Base-by-base conservation (phyloP, 2,797 vertebrate genomes). In the Lerista edwardsae region DNA sequence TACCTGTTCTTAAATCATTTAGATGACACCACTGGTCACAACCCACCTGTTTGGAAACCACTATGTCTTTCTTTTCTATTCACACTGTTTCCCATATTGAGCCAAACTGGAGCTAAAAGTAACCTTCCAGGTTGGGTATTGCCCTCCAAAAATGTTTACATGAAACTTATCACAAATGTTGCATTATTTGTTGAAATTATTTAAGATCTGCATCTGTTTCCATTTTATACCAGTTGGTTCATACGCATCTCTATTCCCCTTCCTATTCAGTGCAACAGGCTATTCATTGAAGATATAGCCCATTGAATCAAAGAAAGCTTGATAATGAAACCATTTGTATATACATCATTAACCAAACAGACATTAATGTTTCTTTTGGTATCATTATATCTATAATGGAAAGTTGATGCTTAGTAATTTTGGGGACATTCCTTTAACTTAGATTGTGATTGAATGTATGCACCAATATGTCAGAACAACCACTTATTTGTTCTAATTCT, bases 271-370 rank as follows among this genome's bases (percentile, higher is more conserved):
- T 79, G 2, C 76, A 88, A 85, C 11, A 12, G 74, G 75, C n/a
- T n/a, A n/a, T 82, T 87, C 71, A 82, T 44, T 23, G 19, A 87
- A 59, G 57, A 87, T 61, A 64, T 0, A 0, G 47, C 82, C 87
- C 85, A 74, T 61, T 90, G 79, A 47, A 44, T 79, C 82, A 77
- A 31, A 91, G n/a, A 39, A 82, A n/a, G 47, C 72, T 80, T 68
- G 72, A 65, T 73, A 85, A 90, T 15, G 84, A 76, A 90, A 89
- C 87, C 89, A 87, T 69, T 92, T 1, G 0, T 23, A 51, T 84
- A 88, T 78, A 86, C 68, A 89, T 90, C 86, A 87, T 89, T 93
- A 91, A 90, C 47, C 62, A 79, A 82, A 21, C 84, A 75, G 51
- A 75, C 62, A 61, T 0, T 83, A 85, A 87, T 25, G 21, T 68